Evolutionary conservation across 2,113 vertebrate species (phyloP).

Genomic region (Neodontobutis hainanensis): DNA sequence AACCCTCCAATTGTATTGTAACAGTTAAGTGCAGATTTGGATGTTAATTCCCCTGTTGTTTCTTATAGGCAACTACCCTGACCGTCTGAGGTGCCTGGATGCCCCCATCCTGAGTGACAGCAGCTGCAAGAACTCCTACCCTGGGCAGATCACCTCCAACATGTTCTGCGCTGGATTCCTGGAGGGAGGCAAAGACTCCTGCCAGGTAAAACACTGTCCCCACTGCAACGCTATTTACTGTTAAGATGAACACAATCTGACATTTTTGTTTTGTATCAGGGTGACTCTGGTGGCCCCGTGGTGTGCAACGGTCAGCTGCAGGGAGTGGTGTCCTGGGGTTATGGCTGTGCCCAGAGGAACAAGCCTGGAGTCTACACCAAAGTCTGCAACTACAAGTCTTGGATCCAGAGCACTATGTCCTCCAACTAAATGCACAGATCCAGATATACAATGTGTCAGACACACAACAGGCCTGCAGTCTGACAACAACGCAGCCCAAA

Average conservation of each 20-base stretch:
- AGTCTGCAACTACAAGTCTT: slow-evolving; percentile 82
- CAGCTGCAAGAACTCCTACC: slow-evolving; percentile 79
- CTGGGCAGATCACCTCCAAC: slow-evolving; percentile 83
- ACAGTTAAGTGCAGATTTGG: neutral
- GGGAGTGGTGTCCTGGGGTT: slow-evolving; percentile 88
- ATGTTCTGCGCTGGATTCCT: slow-evolving; percentile 89
- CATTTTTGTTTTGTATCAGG: slow-evolving; percentile 66
- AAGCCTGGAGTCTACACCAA: slow-evolving; percentile 84
- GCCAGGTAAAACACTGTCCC: slow-evolving; percentile 81
- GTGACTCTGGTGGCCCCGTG: slow-evolving; percentile 85
- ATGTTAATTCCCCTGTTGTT: neutral
- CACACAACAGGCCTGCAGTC: neutral
- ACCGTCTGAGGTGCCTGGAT: slow-evolving; percentile 82
- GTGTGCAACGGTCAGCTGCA: slow-evolving; percentile 81
- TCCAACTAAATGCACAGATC: slow-evolving; percentile 56
- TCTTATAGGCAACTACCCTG: slow-evolving; percentile 76
- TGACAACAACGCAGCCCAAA: neutral
- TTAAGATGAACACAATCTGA: neutral
- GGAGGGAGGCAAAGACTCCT: slow-evolving; percentile 91
- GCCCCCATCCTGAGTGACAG: slow-evolving; percentile 81
- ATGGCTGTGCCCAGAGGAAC: slow-evolving; percentile 80
- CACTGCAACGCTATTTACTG: neutral
- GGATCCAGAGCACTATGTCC: slow-evolving; percentile 76
- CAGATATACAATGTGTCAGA: slow-evolving; percentile 3
- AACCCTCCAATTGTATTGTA: neutral